Evolutionary conservation across 2,888 invertebrate genomes (phyloP).

Genomic region (Beris morrisii): DNA sequence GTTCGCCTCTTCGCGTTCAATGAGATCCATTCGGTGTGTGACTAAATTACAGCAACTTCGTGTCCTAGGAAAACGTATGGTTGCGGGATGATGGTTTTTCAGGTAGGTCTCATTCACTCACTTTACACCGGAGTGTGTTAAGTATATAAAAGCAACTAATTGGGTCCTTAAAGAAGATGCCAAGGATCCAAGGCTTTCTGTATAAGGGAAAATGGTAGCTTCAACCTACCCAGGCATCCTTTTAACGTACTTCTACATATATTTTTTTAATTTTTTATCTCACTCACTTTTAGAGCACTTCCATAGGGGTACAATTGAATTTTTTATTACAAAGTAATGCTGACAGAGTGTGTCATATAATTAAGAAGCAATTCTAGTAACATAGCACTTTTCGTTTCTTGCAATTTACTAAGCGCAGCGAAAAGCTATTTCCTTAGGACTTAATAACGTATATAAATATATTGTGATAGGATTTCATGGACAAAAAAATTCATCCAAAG

Average conservation of each 20-base stretch:
- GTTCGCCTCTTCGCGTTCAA: slow-evolving; percentile 7
- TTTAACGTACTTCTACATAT: slow-evolving; percentile 5
- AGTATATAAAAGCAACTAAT: slow-evolving; percentile 43
- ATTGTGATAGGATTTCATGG: slow-evolving; percentile 9
- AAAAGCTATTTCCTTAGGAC: background rate
- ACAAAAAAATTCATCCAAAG: slow-evolving; percentile 9
- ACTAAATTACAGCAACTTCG: slow-evolving; percentile 2
- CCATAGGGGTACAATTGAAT: slow-evolving; percentile 10
- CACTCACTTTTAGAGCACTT: slow-evolving; percentile 14
- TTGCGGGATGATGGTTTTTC: slow-evolving; percentile 18
- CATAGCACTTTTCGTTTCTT: slow-evolving; percentile 21
- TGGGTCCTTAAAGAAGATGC: slow-evolving; percentile 43
- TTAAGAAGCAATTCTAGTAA: slow-evolving; percentile 33
- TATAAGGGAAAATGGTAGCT: background rate
- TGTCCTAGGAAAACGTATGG: background rate
- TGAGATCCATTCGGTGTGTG: slow-evolving; percentile 3
- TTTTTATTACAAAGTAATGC: slow-evolving; percentile 5
- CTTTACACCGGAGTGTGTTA: slow-evolving; percentile 28
- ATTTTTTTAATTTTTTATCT: slow-evolving; percentile 17
- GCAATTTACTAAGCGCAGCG: slow-evolving; percentile 9
- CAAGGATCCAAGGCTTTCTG: slow-evolving; percentile 17
- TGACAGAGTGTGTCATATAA: slow-evolving; percentile 22
- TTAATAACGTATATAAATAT: background rate
- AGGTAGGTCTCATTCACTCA: slow-evolving; percentile 15
- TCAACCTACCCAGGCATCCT: slow-evolving; percentile 9